Evolutionary conservation across 1,140 invertebrate genomes (phyloP).

Genomic region (Acromyrmex echinatior): DNA sequence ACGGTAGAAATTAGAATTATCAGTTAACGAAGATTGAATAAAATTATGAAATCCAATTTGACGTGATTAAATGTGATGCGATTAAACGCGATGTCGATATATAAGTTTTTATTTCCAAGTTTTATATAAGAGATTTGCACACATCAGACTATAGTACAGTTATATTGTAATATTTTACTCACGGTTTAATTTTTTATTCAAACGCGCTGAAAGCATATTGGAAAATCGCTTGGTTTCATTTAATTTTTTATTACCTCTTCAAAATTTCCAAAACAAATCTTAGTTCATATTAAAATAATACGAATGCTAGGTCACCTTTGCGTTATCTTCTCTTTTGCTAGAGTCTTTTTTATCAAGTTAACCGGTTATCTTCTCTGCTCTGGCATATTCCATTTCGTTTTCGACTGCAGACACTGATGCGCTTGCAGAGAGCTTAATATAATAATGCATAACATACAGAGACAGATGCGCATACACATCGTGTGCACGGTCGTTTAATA

Average conservation of each 20-base stretch:
- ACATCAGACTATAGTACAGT: neutral
- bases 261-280: neutral
- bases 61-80: slow-evolving; percentile 29
- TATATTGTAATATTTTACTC: neutral
- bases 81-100: slow-evolving; percentile 29
- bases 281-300: neutral
- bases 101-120: slow-evolving; percentile 13
- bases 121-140: slow-evolving; percentile 11
- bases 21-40: slow-evolving; percentile 4
- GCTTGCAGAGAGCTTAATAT: slow-evolving; percentile 25
- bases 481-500: slow-evolving; percentile 4
- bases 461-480: slow-evolving; percentile 8
- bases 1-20: slow-evolving; percentile 16
- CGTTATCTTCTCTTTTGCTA: slow-evolving; percentile 19
- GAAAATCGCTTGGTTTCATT: neutral
- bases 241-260: neutral
- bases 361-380: slow-evolving; percentile 26
- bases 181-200: neutral
- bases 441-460: slow-evolving; percentile 40
- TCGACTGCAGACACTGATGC: slow-evolving; percentile 35
- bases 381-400: slow-evolving; percentile 30
- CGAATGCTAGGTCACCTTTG: neutral
- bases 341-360: slow-evolving; percentile 48
- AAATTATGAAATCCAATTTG: slow-evolving; percentile 25
- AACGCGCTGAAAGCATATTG: neutral